Conservation (phyloP, 2,888 invertebrate species). For the Xanthia togata region DNA sequence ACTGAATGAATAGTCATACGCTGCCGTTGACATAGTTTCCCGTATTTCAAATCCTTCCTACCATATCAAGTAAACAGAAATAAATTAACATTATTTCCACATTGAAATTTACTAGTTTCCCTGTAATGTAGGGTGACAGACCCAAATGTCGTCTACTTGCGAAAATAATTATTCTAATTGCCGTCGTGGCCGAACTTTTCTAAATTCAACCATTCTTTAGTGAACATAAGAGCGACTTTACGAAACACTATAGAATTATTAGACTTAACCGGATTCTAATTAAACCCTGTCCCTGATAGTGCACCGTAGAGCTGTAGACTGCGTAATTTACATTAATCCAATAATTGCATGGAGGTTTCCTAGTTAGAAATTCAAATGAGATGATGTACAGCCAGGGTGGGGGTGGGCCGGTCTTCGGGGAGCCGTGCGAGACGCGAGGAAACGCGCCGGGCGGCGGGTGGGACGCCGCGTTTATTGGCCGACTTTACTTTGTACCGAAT, state of each 20-base stretch:
- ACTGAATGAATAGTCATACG: conserved; percentile 21
- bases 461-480: conserved; percentile 74
- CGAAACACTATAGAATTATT: conserved; percentile 83
- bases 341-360: conserved; percentile 98
- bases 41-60: conserved; percentile 30
- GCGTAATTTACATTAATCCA: conserved; percentile 98
- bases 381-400: conserved; percentile 92
- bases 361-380: conserved; percentile 98
- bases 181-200: conserved; percentile 45
- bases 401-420: conserved; percentile 81
- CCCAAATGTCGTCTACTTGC: conserved; percentile 62
- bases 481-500: conserved; percentile 55
- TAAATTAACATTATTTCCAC: conserved; percentile 56
- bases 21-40: not conserved
- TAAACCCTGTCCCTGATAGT: conserved; percentile 90
- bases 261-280: conserved; percentile 90
- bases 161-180: conserved; percentile 68
- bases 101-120: conserved; percentile 57
- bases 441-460: conserved; percentile 73
- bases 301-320: conserved; percentile 92
- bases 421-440: conserved; percentile 79
- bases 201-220: conserved; percentile 70
- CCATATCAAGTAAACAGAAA: conserved; percentile 40
- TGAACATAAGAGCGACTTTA: conserved; percentile 76
- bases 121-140: conserved; percentile 56